Conservation (phyloP, 1,140 invertebrate species). For the Bradynema listronoti region DNA sequence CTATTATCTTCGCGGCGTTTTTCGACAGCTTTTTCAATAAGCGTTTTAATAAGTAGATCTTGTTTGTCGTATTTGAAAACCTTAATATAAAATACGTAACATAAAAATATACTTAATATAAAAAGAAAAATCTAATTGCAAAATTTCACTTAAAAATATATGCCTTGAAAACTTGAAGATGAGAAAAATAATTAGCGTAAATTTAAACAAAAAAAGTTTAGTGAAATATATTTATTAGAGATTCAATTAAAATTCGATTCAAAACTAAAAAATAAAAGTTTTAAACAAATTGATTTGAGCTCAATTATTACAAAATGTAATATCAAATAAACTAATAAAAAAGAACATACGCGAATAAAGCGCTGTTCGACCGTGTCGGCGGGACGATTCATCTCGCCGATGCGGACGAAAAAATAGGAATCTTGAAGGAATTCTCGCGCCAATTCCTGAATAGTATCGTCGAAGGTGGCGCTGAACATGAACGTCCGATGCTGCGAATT, state of each 20-base stretch:
- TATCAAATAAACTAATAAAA: neutral
- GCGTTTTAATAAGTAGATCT: slow-evolving; percentile 18
- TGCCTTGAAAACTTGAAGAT: slow-evolving; percentile 7
- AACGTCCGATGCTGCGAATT: slow-evolving; percentile 21
- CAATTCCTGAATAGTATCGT: slow-evolving; percentile 6
- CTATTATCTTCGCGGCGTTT: neutral
- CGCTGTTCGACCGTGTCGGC: slow-evolving; percentile 21
- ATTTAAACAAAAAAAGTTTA: too few species aligned
- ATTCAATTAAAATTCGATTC: too few species aligned
- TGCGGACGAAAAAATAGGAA: slow-evolving; percentile 22
- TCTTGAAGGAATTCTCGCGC: slow-evolving; percentile 17
- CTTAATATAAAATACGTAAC: too few species aligned
- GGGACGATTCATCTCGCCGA: slow-evolving; percentile 19
- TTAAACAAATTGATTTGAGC: too few species aligned
- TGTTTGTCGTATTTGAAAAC: slow-evolving; percentile 20
- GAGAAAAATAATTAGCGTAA: slow-evolving; percentile 5
- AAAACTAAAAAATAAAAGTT: too few species aligned
- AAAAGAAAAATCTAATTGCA: too few species aligned
- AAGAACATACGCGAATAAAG: slow-evolving; percentile 12
- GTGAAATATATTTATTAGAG: too few species aligned
- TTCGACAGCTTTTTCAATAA: slow-evolving; percentile 11
- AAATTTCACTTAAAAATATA: slow-evolving; percentile 9
- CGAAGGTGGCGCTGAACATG: slow-evolving; percentile 33
- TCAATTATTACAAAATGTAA: neutral
- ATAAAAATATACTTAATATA: too few species aligned